These are phyloP conservation scores for Leptocoma aspasia DNA, from an alignment of 2,113 vertebrate genomes.

Conservation along the genomic window DNA sequence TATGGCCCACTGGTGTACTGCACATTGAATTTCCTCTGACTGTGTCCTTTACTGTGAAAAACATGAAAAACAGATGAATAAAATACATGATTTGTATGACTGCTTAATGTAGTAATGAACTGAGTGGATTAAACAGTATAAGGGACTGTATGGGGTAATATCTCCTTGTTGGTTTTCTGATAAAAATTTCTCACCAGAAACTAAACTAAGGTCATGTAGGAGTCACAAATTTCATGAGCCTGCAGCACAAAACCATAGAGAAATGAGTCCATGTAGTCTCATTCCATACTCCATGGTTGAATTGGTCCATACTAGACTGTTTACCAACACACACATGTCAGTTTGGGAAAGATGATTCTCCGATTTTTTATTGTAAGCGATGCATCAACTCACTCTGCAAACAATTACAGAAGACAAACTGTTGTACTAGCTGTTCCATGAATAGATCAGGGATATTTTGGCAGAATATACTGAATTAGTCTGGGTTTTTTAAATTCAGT, in stretches of 20 bases:
- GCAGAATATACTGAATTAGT: neutral
- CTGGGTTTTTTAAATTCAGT: neutral
- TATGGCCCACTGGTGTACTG: too few relatives aligned
- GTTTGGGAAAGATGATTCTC: neutral
- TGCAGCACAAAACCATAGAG: neutral
- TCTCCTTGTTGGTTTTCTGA: neutral
- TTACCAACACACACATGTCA: neutral
- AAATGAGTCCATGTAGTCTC: neutral
- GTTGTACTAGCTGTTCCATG: neutral
- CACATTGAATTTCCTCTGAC: neutral
- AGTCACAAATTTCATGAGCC: neutral
- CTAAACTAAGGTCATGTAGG: neutral
- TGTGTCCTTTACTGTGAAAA: neutral
- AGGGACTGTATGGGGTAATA: neutral
- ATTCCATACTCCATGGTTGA: neutral
- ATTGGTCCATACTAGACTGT: neutral
- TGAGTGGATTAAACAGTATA: neutral
- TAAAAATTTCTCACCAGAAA: neutral
- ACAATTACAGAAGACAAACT: constrained; percentile 48
- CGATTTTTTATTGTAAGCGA: neutral
- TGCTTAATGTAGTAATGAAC: neutral
- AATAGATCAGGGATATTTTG: constrained; percentile 14
- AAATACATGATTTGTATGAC: neutral
- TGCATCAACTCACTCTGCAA: neutral
- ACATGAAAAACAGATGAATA: neutral